Evolutionary conservation across 2,888 invertebrate genomes (phyloP), one percentile per base, ranked within the genome.

Genomic region (Plagodis dolabraria): DNA sequence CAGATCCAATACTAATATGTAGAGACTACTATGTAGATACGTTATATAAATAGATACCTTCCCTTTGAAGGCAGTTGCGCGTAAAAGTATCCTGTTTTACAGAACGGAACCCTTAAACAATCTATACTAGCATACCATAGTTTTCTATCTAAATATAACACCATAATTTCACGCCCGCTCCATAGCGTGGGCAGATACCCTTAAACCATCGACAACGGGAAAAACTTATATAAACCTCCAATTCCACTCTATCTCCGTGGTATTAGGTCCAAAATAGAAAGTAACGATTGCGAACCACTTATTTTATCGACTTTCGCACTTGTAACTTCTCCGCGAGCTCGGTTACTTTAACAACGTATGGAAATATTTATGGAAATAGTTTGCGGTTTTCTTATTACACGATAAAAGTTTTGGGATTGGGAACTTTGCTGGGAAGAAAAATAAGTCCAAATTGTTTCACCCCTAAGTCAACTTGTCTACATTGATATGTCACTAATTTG

Each of bases 261-360:
- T 9, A 6, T 44, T 53, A 57, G 53, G 57, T 47, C 44, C 34
- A 36, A 48, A 53, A 47, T 53, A 8, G 46, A 40, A 47, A 52
- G n/a, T 33, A n/a, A 42, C 44, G 38, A 45, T 48, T 7, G 47
- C 44, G 53, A 53, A 57, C 47, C 47, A 47, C 57, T 53, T 57
- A 53, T 53, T 57, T 53, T 57, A 57, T 57, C 57, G 57, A 57
- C 57, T 57, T 57, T 52, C 44, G 40, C 53, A 53, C 57, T 48
- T 53, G 47, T 51, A 43, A 57, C 51, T 57, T 57, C 33, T 5
- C 43, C 9, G 34, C 33, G 52, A 52, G 47, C 33, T 33, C 38
- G 52, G 52, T 33, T 47, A 57, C 42, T 57, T 50, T 51, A 47
- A 47, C 52, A 43, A 22, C 52, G 11, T 47, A 52, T 43, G 57